Conservation (phyloP, 2,113 vertebrate species). For the Pipra filicauda region DNA sequence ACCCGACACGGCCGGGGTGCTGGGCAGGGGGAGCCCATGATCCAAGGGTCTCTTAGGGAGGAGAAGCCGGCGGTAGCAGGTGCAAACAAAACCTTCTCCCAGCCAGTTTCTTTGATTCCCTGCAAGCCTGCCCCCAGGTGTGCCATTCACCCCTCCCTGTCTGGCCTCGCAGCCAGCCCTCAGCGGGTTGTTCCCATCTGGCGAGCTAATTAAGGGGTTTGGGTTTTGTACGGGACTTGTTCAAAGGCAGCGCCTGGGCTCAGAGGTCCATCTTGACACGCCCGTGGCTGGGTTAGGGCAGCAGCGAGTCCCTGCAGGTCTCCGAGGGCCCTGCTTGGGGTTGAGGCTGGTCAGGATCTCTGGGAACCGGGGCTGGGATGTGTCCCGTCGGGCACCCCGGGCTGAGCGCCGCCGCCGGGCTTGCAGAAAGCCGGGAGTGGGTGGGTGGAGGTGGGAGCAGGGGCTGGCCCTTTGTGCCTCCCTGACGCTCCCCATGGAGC, state of each 20-base stretch:
- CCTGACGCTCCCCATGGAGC: fast-evolving
- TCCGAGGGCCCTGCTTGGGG: neutral
- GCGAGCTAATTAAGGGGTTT: neutral
- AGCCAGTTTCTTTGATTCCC: neutral
- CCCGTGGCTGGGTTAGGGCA: neutral
- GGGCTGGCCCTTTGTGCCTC: neutral
- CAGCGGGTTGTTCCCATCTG: neutral
- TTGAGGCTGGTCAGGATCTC: neutral
- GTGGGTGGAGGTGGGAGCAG: neutral
- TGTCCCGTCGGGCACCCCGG: neutral
- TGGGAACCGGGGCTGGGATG: neutral
- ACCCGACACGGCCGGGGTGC: fast-evolving
- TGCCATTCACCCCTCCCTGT: neutral
- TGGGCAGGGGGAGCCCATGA: neutral
- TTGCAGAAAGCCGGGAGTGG: neutral
- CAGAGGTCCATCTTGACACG: neutral
- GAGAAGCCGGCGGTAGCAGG: neutral
- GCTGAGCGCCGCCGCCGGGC: neutral
- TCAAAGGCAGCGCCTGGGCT: neutral
- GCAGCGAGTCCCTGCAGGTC: neutral
- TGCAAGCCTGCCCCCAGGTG: neutral
- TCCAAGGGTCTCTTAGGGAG: fast-evolving
- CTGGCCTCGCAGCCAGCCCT: neutral
- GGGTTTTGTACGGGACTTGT: neutral
- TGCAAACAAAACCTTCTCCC: neutral